Evolutionary conservation across 1,140 invertebrate species (phyloP).

Genomic region (Lepidotrigona ventralis): DNA sequence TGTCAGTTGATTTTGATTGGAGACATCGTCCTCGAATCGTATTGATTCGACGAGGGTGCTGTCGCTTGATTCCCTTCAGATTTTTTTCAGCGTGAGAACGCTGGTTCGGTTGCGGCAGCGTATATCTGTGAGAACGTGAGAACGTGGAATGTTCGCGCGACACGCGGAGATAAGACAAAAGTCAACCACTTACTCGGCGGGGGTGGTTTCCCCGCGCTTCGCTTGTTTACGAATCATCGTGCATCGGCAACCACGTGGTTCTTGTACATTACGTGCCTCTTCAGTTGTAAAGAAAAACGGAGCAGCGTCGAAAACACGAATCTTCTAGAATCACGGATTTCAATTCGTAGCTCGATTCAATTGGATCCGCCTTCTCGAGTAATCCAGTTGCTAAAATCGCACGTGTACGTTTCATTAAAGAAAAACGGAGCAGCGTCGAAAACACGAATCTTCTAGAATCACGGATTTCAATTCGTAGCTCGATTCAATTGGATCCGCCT

Average conservation of each 20-base stretch:
- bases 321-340: not conserved
- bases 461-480: not conserved
- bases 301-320: not conserved
- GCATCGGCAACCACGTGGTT: slow-evolving; percentile 30
- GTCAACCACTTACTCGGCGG: slow-evolving; percentile 24
- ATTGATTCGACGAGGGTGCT: not conserved
- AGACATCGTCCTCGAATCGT: not conserved
- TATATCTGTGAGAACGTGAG: slow-evolving; percentile 52
- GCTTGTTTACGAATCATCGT: slow-evolving; percentile 50
- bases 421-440: not conserved
- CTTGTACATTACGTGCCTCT: not conserved
- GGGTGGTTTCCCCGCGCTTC: slow-evolving; percentile 26
- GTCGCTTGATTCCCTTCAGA: not conserved
- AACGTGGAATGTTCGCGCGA: slow-evolving; percentile 44
- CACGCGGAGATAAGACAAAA: slow-evolving; percentile 57
- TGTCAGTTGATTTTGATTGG: not conserved
- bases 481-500: too few species aligned
- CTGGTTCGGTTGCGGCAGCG: slow-evolving; percentile 18
- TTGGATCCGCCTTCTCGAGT: too few species aligned
- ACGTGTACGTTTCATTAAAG: not conserved
- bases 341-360: not conserved
- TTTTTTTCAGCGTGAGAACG: slow-evolving; percentile 46
- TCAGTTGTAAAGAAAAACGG: not conserved
- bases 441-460: not conserved
- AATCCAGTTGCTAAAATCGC: too few species aligned